These are phyloP conservation scores for Felis chaus DNA, from an alignment of 2,113 vertebrate species.

Conservation along the genomic window DNA sequence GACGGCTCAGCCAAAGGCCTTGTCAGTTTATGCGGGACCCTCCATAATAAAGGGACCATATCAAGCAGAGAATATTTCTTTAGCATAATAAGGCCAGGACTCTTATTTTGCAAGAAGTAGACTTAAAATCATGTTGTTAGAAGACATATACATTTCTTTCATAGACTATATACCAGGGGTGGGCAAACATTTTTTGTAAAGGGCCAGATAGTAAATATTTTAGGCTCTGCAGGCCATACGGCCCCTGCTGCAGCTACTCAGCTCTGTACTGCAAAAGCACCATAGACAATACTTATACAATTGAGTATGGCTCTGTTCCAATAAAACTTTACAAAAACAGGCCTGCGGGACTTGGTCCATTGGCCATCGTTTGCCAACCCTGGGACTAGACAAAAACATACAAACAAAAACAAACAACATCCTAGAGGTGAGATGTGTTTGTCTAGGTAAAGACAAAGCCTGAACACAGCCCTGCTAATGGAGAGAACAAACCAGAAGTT, in stretches of 20 bases:
- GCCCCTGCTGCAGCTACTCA: not conserved
- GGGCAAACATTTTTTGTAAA: not conserved
- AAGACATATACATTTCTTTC: not conserved
- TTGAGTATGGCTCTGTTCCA: not conserved
- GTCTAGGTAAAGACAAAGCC: not conserved
- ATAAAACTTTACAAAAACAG: not conserved
- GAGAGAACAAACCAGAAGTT: not conserved
- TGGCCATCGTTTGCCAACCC: not conserved
- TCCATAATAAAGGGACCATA: not conserved
- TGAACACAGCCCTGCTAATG: not conserved
- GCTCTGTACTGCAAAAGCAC: not conserved
- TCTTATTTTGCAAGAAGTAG: not conserved
- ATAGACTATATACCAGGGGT: not conserved
- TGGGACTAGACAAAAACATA: not conserved
- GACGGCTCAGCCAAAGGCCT: not conserved
- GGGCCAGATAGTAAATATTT: not conserved
- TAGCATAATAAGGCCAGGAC: not conserved
- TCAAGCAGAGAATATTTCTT: not conserved
- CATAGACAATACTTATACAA: not conserved
- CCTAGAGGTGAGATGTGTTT: not conserved
- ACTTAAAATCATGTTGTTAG: not conserved
- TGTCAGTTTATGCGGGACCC: not conserved
- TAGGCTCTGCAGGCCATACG: not conserved
- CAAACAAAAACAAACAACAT: not conserved
- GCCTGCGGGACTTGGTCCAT: not conserved